These are phyloP conservation scores for Oasisia sp. DNA, from an alignment of 2,888 invertebrate genomes.

Conservation along the genomic window DNA sequence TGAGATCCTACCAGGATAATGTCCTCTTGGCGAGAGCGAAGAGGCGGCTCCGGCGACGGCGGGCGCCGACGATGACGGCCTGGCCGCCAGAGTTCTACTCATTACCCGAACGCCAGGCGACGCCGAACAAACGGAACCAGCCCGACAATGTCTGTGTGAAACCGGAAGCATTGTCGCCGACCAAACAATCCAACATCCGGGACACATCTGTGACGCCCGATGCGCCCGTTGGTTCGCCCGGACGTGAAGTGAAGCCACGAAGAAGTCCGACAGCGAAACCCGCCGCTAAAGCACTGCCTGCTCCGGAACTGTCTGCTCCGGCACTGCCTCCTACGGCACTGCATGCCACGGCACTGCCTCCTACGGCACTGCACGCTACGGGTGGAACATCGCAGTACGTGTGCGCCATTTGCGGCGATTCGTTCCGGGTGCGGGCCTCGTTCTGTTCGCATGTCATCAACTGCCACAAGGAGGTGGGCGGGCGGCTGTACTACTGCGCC, in stretches of 20 bases:
- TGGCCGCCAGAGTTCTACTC: background rate
- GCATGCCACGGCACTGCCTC: background rate
- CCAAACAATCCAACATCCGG: background rate
- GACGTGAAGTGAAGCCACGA: background rate
- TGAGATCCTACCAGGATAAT: background rate
- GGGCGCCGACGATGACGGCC: background rate
- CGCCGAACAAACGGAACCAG: background rate
- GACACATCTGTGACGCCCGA: background rate
- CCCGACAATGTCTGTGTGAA: background rate
- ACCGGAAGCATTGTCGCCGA: background rate
- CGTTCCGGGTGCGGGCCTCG: background rate
- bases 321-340: background rate
- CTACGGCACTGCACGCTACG: no score
- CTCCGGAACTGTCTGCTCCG: no score
- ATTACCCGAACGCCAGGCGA: background rate
- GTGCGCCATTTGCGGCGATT: background rate
- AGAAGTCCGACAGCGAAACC: background rate
- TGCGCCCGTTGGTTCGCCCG: background rate
- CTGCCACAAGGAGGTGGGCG: background rate
- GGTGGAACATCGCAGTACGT: background rate
- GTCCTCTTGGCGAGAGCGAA: background rate
- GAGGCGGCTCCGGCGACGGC: background rate
- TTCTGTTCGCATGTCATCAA: background rate
- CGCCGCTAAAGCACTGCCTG: background rate
- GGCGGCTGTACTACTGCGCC: background rate